Base-by-base conservation (phyloP, 1,140 invertebrate species). In the Cyclina sinensis region DNA sequence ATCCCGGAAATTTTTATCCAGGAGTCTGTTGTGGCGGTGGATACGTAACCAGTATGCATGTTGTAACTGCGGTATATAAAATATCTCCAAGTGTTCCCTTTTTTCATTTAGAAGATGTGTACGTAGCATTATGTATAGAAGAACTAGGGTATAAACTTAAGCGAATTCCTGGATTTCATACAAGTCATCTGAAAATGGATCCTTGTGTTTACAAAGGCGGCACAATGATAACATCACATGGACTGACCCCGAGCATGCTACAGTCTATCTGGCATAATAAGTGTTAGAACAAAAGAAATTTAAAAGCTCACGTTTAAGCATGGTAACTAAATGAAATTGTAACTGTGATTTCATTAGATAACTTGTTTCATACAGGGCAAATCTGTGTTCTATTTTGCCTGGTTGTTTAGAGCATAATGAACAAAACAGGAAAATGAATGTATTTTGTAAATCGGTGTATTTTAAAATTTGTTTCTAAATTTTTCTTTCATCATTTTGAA, bases 61-160 rank as follows among this genome's bases (percentile, higher is more conserved):
- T 95, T 57, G 94, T 94, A 0, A 90, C 86, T 43, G 81, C 92
- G 48, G 78, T 96, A 16, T 92, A 94, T 24, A 51, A 83, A 37
- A 84, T 91, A n/a, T 94, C 94, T 11, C 43, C 84, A n/a, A 79
- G 92, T 46, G 91, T 93, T 14, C 95, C 94, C 0, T 94, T 94
- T 70, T 94, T 96, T 65, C 93, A 94, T 88, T 89, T 96, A 76
- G 95, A 96, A 85, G 95, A 96, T 90, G 95, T 95, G 16, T 96
- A 95, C 89, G 86, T 95, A 16, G 92, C 94, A n/a, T 70, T 94
- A n/a, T 93, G 92, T 62, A 79, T 92, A 12, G 59, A 85, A 54
- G 79, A 81, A 79, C 82, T 93, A 2, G 89, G 86, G 0, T 90
- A 83, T 30, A 83, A 62, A 35, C 78, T 92, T 30, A 21, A 76